A percentile compares a stretch with the other conserved stretches of the same genome.
Conservation (phyloP, 2,113 vertebrate species). For the Lepisosteus oculatus region DNA sequence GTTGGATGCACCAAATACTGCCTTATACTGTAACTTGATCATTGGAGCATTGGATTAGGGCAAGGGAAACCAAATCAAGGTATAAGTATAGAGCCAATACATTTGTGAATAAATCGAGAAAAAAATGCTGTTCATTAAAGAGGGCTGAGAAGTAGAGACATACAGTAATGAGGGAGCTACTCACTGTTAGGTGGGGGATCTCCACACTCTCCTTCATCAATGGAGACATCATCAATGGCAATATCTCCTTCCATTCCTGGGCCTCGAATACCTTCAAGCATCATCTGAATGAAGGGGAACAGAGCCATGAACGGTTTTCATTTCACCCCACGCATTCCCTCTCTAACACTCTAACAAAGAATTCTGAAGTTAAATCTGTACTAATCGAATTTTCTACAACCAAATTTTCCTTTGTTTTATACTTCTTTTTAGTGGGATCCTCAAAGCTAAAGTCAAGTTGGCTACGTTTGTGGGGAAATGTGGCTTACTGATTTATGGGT, state of each 20-base stretch:
- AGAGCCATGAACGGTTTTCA: neutral
- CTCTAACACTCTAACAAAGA: neutral
- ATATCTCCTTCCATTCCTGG: constrained; percentile 96
- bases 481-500: neutral
- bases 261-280: constrained; percentile 91
- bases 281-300: constrained; percentile 67
- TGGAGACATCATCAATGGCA: constrained; percentile 92
- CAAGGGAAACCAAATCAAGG: neutral
- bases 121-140: no score
- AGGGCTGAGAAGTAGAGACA: neutral
- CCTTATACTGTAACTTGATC: neutral
- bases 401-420: no score
- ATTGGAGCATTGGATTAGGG: neutral
- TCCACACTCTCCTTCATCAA: constrained; percentile 92
- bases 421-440: no score
- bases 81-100: neutral
- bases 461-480: no score
- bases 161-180: constrained; percentile 21
- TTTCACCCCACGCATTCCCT: neutral
- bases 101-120: no score
- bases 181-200: constrained; percentile 84
- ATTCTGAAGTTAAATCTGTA: neutral
- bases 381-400: no score
- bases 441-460: no score
- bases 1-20: constrained; percentile 39